These are phyloP conservation scores for Tenebrosternarchus preto DNA, from an alignment of 2,113 vertebrate species.

Conservation along the genomic window DNA sequence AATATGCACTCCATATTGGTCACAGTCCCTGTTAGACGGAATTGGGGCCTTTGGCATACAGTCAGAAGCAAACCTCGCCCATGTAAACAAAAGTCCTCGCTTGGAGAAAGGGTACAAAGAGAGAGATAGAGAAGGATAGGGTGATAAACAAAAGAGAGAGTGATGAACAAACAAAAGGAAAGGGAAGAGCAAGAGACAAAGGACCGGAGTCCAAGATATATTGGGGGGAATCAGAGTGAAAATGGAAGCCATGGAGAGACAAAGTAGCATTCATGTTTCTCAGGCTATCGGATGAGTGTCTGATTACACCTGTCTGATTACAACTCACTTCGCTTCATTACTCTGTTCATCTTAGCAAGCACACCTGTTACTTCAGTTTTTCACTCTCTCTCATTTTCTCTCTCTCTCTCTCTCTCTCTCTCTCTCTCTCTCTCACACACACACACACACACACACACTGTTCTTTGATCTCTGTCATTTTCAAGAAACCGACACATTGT, in stretches of 20 bases:
- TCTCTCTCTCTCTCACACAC: neutral
- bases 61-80: too few species aligned
- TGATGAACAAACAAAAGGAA: too few species aligned
- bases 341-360: neutral
- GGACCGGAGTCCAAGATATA: too few species aligned
- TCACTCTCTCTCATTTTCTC: neutral
- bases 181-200: neutral
- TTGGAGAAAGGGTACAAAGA: too few species aligned
- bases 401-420: neutral
- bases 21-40: too few species aligned
- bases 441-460: neutral
- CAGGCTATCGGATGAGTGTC: neutral
- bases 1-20: too few species aligned
- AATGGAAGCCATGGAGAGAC: neutral
- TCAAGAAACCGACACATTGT: neutral
- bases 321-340: neutral
- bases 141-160: too few species aligned
- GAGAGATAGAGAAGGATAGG: too few species aligned
- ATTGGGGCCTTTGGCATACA: too few species aligned
- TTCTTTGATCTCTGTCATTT: neutral
- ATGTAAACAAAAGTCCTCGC: too few species aligned
- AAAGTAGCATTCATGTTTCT: constrained; percentile 5
- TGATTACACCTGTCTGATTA: neutral
- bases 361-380: neutral
- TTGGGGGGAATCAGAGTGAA: too few species aligned